phyloP scores from a whole-genome alignment of 37 sponge, comb jelly and placozoan species.

The Beroe ovata region DNA sequence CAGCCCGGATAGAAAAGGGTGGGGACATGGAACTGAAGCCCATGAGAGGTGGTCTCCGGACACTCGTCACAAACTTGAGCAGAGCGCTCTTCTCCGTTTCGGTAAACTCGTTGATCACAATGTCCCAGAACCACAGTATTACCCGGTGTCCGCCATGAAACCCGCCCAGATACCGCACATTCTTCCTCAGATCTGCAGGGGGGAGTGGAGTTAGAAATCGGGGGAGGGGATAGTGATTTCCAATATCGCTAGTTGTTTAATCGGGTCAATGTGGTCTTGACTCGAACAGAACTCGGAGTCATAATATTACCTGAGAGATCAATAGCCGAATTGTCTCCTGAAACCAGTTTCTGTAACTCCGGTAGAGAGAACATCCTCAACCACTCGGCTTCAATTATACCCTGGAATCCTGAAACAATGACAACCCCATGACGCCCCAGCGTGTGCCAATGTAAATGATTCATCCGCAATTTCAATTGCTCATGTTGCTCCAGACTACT shows the following conservation, averaged over 20 bases:
- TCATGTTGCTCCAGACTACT: no score
- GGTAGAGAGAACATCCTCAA: constrained; percentile 80
- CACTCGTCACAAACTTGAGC: constrained; percentile 99
- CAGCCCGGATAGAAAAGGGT: constrained; percentile 86
- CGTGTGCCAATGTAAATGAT: no score
- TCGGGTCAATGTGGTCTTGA: no score
- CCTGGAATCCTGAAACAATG: constrained; percentile 72
- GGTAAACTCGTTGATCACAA: constrained; percentile 84
- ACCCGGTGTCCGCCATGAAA: constrained; percentile 88
- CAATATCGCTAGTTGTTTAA: no score
- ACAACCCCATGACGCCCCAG: no score
- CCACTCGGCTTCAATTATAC: constrained; percentile 78
- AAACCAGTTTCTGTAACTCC: constrained; percentile 90
- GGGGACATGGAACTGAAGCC: constrained; percentile 89
- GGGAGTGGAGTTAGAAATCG: no score
- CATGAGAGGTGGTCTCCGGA: constrained; percentile 90
- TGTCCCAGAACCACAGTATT: constrained; percentile 96
- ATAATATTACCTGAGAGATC: constrained; percentile 49
- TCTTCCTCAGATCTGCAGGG: constrained; percentile 68
- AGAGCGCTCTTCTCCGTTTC: constrained; percentile 78
- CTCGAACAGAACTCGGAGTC: no score
- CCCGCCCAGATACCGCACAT: constrained; percentile 89
- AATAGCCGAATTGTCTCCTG: constrained; percentile 83
- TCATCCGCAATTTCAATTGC: no score
- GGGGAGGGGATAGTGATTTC: no score